Base-by-base conservation (phyloP, 1,140 invertebrate species). In the Platyscapa corneri region DNA sequence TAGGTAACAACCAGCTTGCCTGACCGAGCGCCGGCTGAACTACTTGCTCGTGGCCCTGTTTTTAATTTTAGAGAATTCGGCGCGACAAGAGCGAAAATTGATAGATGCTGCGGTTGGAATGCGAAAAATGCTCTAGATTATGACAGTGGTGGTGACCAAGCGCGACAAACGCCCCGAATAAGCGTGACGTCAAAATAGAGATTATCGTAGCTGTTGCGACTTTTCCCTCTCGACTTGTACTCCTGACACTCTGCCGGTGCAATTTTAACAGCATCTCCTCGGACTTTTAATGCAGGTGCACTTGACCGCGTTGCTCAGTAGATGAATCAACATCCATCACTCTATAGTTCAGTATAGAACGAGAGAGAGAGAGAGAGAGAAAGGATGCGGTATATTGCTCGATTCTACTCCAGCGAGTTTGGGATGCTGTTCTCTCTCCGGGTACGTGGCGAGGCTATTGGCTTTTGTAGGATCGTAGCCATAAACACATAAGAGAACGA, bases 41-140 rank as follows among this genome's bases (percentile, higher is more conserved):
- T 64, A 83, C 74, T 83, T 60, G 60, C 78, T 34, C 49, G 76
- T 1, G 34, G 76, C 32, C 46, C 30, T 23, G 16, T 78, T 65
- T 65, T 39, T 80, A 65, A 65, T 80, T 80, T 78, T 60, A 6
- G 49, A 3, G 49, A 53, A 74, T 42, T 76, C 27, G 8, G 46
- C 1, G 39, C 10, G 42, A n/a, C 74, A 27, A 1, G n/a, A 27
- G 32, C 42, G 0, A 53, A 76, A 76, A n/a, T 76, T 60, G 56
- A 60, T 60, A 27, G 56, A 27, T 14, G 23, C n/a, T n/a, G 2
- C 56, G 56, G 56, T 27, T n/a, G n/a, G 56, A 60, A 14, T 18
- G n/a, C n/a, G 23, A 27, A 60, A 60, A 60, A 60, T 56, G 12
- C 18, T 56, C 12, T 6, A 20, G 53, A 56, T 14, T n/a, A n/a